Percentiles rank a stretch among this genome's conserved stretches.
phyloP scores from a whole-genome alignment of 2,888 invertebrate species.

The Agriopis aurantiaria region DNA sequence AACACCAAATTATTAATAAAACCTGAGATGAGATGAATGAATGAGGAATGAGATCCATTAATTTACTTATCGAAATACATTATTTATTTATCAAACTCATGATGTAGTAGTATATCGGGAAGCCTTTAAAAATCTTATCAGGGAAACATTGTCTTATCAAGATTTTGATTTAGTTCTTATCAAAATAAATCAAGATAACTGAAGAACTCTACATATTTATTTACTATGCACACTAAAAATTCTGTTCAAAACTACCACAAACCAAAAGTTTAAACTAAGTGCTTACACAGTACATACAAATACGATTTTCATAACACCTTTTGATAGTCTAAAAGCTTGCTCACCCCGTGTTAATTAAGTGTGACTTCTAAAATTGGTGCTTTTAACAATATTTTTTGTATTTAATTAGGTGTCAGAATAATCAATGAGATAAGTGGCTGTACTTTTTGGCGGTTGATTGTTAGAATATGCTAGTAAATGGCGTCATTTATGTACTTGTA shows the following conservation, averaged over 20 bases:
- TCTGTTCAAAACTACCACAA: no score
- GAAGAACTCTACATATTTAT: neutral
- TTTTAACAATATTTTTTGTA: slow-evolving; percentile 27
- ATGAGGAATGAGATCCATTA: no score
- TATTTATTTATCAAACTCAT: neutral
- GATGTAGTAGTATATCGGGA: slow-evolving; percentile 4
- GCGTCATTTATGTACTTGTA: neutral
- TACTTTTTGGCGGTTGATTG: slow-evolving; percentile 36
- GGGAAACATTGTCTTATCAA: slow-evolving; percentile 8
- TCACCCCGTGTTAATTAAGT: slow-evolving; percentile 14
- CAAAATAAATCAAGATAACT: slow-evolving; percentile 12
- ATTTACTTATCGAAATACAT: neutral
- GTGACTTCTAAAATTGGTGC: slow-evolving; percentile 26
- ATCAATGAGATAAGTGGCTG: slow-evolving; percentile 39
- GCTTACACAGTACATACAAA: neutral
- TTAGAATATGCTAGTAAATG: slow-evolving; percentile 5
- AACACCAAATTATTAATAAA: no score
- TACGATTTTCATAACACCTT: neutral
- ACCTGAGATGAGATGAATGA: no score
- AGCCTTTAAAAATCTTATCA: neutral
- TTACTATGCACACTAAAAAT: neutral
- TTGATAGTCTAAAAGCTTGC: slow-evolving; percentile 7
- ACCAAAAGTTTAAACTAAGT: neutral
- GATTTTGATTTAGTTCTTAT: slow-evolving; percentile 16
- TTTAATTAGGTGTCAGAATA: slow-evolving; percentile 34